Conservation (phyloP, 2,113 vertebrate genomes). For the Potamarius usumacintae region DNA sequence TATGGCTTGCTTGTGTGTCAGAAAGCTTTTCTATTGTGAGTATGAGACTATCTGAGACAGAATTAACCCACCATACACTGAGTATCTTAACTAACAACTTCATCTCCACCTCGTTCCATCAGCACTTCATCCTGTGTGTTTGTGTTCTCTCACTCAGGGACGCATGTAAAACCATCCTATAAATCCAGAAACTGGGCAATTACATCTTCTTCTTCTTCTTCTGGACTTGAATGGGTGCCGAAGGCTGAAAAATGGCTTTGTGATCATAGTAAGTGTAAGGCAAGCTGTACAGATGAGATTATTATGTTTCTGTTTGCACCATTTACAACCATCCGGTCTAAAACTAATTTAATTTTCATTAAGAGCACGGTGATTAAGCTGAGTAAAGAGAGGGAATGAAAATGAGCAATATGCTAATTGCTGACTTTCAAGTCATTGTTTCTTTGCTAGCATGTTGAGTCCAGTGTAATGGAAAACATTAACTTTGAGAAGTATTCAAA, state of each 20-base stretch:
- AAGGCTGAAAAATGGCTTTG: slow-evolving; percentile 19
- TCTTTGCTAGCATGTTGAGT: background rate
- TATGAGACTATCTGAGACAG: background rate
- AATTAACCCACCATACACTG: background rate
- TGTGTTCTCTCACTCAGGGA: background rate
- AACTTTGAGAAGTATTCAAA: background rate
- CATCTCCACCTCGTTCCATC: background rate
- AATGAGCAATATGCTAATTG: slow-evolving; percentile 5
- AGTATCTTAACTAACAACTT: background rate
- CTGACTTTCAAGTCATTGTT: background rate
- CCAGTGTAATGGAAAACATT: background rate
- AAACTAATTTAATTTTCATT: slow-evolving; percentile 30
- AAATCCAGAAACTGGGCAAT: slow-evolving; percentile 4
- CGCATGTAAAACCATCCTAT: background rate
- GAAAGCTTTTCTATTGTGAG: background rate
- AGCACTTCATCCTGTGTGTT: background rate
- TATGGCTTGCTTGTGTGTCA: background rate
- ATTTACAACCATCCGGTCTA: slow-evolving; percentile 19
- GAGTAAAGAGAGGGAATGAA: background rate
- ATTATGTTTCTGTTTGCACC: slow-evolving; percentile 15
- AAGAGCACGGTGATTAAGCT: background rate
- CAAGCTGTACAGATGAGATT: slow-evolving; percentile 2
- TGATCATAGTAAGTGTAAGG: background rate
- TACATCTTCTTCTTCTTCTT: background rate
- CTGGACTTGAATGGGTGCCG: background rate